phyloP scores from a whole-genome alignment of 2,888 invertebrate species.

The Monopis laevigella region DNA sequence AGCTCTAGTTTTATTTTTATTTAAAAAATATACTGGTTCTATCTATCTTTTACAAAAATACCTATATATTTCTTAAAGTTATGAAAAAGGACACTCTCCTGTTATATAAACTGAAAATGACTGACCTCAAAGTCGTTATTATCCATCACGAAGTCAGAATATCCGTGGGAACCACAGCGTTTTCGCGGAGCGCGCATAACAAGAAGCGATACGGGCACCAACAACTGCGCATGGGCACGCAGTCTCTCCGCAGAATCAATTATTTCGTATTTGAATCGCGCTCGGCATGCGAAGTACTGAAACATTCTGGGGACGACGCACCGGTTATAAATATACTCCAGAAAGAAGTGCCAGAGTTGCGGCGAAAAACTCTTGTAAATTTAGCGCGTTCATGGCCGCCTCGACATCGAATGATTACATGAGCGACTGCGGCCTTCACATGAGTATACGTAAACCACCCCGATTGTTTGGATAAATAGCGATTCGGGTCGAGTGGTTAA shows the following conservation, averaged over 20 bases:
- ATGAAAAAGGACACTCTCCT: no score
- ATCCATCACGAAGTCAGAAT: conserved; percentile 53
- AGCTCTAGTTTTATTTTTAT: no score
- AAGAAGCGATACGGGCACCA: conserved; percentile 19
- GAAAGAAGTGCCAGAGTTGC: conserved; percentile 35
- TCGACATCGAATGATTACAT: no score
- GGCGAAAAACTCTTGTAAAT: not conserved
- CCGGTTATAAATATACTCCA: conserved; percentile 51
- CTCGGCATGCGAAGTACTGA: conserved; percentile 40
- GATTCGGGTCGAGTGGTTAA: not conserved
- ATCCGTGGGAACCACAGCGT: conserved; percentile 30
- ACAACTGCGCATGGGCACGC: conserved; percentile 21
- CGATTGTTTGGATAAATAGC: no score
- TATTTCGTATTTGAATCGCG: not conserved
- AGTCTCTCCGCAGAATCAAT: not conserved
- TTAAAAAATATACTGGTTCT: no score
- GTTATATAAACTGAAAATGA: not conserved
- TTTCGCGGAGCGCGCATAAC: conserved; percentile 33
- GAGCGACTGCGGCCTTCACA: no score
- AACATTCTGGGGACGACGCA: conserved; percentile 28
- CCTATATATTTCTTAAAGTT: no score
- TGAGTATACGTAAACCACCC: no score
- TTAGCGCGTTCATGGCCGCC: conserved; percentile 1
- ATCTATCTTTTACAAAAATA: no score
- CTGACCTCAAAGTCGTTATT: conserved; percentile 50